These are phyloP conservation scores for Scaptomyza montana DNA, from an alignment of 1,140 invertebrate genomes.

Conservation along the genomic window DNA sequence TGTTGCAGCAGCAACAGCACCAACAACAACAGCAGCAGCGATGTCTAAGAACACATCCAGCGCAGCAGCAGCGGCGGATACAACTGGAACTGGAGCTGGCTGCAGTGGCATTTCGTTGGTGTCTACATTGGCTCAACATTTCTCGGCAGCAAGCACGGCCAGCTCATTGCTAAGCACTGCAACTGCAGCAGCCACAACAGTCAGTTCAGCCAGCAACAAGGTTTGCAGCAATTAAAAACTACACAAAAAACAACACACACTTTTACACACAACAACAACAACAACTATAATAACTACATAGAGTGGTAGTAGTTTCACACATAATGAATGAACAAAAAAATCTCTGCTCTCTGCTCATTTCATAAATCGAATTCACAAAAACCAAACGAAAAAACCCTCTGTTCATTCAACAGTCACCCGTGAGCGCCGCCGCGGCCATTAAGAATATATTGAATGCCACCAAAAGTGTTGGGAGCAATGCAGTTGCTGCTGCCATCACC, in stretches of 20 bases:
- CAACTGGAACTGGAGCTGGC: constrained; percentile 8
- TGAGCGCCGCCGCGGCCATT: constrained; percentile 79
- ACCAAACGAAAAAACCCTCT: constrained; percentile 32
- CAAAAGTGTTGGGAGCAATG: constrained; percentile 74
- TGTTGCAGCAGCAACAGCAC: constrained; percentile 25
- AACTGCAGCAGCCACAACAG: constrained; percentile 39
- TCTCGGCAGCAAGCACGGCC: constrained; percentile 65
- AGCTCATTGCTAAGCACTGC: constrained; percentile 47
- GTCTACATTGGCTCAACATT: constrained; percentile 78
- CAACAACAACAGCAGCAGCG: constrained; percentile 8
- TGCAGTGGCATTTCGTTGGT: constrained; percentile 53
- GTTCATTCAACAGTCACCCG: constrained; percentile 76
- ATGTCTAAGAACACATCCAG: constrained; percentile 10
- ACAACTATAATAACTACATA: constrained; percentile 15
- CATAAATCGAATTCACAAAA: constrained; percentile 42
- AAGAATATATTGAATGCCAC: constrained; percentile 82
- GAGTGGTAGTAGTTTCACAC: constrained; percentile 24
- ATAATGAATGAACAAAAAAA: constrained; percentile 35
- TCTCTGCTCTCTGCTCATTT: constrained; percentile 55
- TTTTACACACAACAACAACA: constrained; percentile 24
- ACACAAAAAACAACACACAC: constrained; percentile 8
- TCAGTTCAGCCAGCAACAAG: constrained; percentile 67
- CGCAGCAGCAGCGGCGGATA: constrained; percentile 10
- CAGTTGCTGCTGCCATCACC: constrained; percentile 45
- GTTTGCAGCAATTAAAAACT: constrained; percentile 62